These are phyloP conservation scores for Drosophila ironensis DNA, from an alignment of 1,140 invertebrate genomes.

Conservation along the genomic window DNA sequence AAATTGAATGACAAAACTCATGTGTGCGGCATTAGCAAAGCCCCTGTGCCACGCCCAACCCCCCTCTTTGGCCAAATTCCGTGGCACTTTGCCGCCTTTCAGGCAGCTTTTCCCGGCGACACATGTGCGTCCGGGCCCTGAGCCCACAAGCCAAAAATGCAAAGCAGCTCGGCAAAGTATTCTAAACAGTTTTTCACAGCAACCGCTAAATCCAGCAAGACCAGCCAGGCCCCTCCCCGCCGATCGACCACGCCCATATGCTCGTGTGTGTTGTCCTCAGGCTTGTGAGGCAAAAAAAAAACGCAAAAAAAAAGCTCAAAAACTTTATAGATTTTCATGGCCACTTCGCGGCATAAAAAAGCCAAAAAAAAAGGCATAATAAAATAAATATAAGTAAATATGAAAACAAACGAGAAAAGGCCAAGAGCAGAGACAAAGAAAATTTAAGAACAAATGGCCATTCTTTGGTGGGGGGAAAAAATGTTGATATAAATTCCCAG, in stretches of 20 bases:
- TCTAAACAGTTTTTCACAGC: slow-evolving; percentile 55
- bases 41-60: not conserved
- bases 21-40: slow-evolving; percentile 47
- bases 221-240: not conserved
- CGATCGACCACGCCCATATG: slow-evolving; percentile 45
- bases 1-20: slow-evolving; percentile 78
- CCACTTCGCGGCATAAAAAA: slow-evolving; percentile 9
- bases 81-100: no score
- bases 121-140: slow-evolving; percentile 22
- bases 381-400: not conserved
- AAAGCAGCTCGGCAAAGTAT: slow-evolving; percentile 73
- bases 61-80: not conserved
- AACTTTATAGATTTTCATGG: slow-evolving; percentile 75
- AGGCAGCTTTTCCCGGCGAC: slow-evolving; percentile 12
- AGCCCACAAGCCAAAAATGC: slow-evolving; percentile 74
- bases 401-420: slow-evolving; percentile 3
- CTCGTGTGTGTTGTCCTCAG: slow-evolving; percentile 34
- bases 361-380: slow-evolving; percentile 1
- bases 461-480: not conserved
- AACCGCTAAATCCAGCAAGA: not conserved
- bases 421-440: not conserved
- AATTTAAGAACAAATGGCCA: not conserved
- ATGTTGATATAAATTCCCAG: not conserved
- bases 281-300: not conserved
- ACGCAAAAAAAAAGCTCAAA: slow-evolving; percentile 20